Conservation (phyloP, 92 coral and sea anemone species). For the Siderastrea siderea region DNA sequence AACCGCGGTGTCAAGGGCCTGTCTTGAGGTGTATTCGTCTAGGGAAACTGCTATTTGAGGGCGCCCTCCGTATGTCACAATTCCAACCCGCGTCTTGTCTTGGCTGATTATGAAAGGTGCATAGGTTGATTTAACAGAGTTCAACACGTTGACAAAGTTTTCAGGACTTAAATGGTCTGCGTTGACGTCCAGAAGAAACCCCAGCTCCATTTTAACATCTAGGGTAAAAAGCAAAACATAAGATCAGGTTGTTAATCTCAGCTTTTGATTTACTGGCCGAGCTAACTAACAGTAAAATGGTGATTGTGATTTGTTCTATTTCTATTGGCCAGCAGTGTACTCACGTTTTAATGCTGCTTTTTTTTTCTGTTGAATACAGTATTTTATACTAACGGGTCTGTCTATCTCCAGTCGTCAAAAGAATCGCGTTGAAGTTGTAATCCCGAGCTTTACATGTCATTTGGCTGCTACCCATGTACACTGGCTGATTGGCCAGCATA, state of each 20-base stretch:
- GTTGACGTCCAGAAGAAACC: conserved; percentile 69
- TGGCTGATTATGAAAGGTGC: conserved; percentile 62
- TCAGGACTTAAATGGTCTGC: conserved; percentile 50
- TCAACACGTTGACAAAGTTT: conserved; percentile 68
- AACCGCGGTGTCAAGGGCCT: conserved; percentile 56
- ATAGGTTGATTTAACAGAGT: conserved; percentile 67
- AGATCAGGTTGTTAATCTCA: not conserved
- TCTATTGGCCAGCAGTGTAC: no score
- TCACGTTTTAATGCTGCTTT: no score
- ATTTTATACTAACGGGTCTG: no score
- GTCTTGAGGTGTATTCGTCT: conserved; percentile 64
- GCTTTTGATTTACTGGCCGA: no score
- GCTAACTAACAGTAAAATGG: no score
- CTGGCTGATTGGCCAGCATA: no score
- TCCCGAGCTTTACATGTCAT: no score
- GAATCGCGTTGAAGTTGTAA: no score
- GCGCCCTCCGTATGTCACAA: conserved; percentile 65
- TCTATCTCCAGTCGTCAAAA: no score
- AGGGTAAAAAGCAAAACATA: not conserved
- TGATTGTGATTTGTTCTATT: no score
- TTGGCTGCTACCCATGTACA: no score
- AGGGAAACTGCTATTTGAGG: conserved; percentile 58
- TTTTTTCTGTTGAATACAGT: no score
- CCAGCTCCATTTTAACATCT: conserved; percentile 85
- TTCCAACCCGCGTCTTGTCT: conserved; percentile 78